Conservation (phyloP, 1,140 invertebrate genomes). For the Thrips palmi region DNA sequence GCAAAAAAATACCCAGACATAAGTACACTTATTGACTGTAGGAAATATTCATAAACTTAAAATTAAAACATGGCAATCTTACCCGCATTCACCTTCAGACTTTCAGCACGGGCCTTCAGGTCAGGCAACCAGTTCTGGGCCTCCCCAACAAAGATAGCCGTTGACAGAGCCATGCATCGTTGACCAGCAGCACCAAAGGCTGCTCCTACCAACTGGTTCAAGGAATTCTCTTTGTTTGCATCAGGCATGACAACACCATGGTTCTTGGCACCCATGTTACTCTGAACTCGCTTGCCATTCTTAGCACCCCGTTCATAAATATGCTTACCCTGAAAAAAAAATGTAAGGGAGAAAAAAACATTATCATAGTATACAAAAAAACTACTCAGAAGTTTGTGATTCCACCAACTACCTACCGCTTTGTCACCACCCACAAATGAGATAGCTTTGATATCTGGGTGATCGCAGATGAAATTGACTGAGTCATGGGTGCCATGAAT, state of each 20-base stretch:
- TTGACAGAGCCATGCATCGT: slow-evolving; percentile 96
- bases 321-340: slow-evolving; percentile 58
- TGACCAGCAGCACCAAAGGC: slow-evolving; percentile 91
- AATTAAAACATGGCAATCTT: slow-evolving; percentile 11
- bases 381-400: background rate
- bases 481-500: slow-evolving; percentile 88
- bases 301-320: slow-evolving; percentile 84
- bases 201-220: slow-evolving; percentile 87
- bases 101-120: slow-evolving; percentile 67
- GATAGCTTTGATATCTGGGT: slow-evolving; percentile 90
- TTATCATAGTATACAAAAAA: background rate
- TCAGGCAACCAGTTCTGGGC: slow-evolving; percentile 89
- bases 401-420: slow-evolving; percentile 43
- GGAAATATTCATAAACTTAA: background rate
- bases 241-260: slow-evolving; percentile 94
- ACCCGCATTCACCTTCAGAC: slow-evolving; percentile 83
- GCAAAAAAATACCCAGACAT: slow-evolving; percentile 8
- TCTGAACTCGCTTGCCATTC: slow-evolving; percentile 90
- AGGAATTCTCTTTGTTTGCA: slow-evolving; percentile 90
- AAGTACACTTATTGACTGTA: background rate
- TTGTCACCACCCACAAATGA: slow-evolving; percentile 96
- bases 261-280: slow-evolving; percentile 98
- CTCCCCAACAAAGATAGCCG: slow-evolving; percentile 91
- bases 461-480: slow-evolving; percentile 94
- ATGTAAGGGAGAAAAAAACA: background rate